These are phyloP conservation scores for Xestia sexstrigata DNA, from an alignment of 2,888 invertebrate species.

Conservation along the genomic window DNA sequence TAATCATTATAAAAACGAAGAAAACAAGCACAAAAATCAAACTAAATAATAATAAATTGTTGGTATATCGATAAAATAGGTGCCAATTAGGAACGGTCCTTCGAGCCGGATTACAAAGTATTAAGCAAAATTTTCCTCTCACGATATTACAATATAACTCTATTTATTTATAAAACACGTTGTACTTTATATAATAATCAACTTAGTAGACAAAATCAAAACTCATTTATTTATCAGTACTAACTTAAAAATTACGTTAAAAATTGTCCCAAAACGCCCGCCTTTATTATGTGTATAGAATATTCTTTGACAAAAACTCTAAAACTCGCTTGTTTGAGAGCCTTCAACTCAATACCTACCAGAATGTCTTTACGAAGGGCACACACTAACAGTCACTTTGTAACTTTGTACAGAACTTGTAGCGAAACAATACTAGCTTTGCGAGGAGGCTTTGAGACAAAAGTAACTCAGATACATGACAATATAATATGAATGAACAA, in stretches of 20 bases:
- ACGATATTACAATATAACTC: neutral
- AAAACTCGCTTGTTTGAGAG: slow-evolving; percentile 3
- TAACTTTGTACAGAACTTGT: slow-evolving; percentile 38
- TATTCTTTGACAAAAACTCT: neutral
- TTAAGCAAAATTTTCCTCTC: neutral
- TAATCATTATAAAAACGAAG: neutral
- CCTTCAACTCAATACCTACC: slow-evolving; percentile 30
- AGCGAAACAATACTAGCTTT: slow-evolving; percentile 51
- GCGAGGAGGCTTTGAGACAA: slow-evolving; percentile 45
- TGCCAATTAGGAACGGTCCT: neutral
- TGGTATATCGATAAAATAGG: neutral
- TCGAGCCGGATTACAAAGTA: slow-evolving; percentile 21
- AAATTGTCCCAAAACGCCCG: neutral
- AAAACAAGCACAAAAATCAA: neutral
- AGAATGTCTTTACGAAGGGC: slow-evolving; percentile 16
- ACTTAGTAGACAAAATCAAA: neutral
- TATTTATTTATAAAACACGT: neutral
- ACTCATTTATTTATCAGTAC: neutral
- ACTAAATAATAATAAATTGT: neutral
- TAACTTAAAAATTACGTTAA: neutral
- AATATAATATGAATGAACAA: slow-evolving; percentile 15
- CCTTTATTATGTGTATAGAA: neutral
- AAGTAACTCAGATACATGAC: slow-evolving; percentile 32
- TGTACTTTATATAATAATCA: neutral
- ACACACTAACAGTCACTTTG: slow-evolving; percentile 35